Base-by-base conservation (phyloP, 2,888 invertebrate species). In the Melieria crassipennis region DNA sequence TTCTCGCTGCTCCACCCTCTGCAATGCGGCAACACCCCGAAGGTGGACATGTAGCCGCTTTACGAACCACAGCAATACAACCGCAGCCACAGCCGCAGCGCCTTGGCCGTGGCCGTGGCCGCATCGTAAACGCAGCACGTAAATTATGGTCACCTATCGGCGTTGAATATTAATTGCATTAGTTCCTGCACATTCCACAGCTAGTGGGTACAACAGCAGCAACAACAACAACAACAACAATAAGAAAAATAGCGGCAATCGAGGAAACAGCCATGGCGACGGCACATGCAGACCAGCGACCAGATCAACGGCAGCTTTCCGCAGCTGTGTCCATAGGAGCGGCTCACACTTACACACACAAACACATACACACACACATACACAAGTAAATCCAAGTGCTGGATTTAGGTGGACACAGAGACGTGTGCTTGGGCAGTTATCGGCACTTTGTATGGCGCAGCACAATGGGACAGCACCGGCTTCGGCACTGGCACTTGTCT, bases 71-170 rank as follows among this genome's bases (percentile, higher is more conserved):
- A 46, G n/a, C 30, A 30, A 30, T 30, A 30, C 30, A 30, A 47
- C 42, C 13, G 9, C n/a, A 65, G 11, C 43, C 64, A n/a, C 55
- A 65, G 55, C 48, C 67, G n/a, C 11, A 60, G 61, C 16, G 11
- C 45, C 67, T 67, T 45, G 43, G 60, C 67, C 60, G 52, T 52
- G 67, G 60, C 67, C 67, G 67, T 60, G 60, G 60, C 72, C 73
- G 73, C 72, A 76, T 76, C 75, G 75, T 81, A 81, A 82, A 83
- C 86, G 80, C 85, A 84, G 85, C 85, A 85, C 84, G 85, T 86
- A 85, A 86, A 85, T 85, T 85, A 85, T 85, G 85, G 83, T 82
- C 81, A 85, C 82, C 86, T 83, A 84, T 85, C 83, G 85, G 85
- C 85, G 82, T 82, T 85, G 86, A 84, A 85, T 85, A 85, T 85